Percentiles rank a stretch among this genome's conserved stretches.
Conservation (phyloP, 1,140 invertebrate species). For the Carcinoscorpius rotundicauda region DNA sequence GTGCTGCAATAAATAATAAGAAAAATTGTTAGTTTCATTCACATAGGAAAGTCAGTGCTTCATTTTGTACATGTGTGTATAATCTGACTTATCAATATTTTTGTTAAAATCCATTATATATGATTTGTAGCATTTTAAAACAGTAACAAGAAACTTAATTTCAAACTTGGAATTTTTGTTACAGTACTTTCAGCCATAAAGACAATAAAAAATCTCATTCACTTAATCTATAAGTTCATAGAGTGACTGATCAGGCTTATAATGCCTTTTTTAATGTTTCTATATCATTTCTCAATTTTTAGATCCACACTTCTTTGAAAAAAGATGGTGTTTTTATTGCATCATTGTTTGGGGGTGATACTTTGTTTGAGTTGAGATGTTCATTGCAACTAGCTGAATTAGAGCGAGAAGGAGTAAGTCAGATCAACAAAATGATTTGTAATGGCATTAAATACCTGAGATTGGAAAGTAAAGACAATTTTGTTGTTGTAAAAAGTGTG, state of each 20-base stretch:
- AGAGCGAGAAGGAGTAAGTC: slow-evolving; percentile 63
- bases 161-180: too few species aligned
- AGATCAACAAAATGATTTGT: too few species aligned
- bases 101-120: too few species aligned
- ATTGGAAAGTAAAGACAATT: too few species aligned
- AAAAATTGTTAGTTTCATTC: not conserved
- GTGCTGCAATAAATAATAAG: not conserved
- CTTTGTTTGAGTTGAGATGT: slow-evolving; percentile 79
- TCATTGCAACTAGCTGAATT: slow-evolving; percentile 87
- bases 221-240: slow-evolving; percentile 11
- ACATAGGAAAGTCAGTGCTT: too few species aligned
- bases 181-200: too few species aligned
- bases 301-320: slow-evolving; percentile 49
- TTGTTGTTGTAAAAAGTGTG: too few species aligned
- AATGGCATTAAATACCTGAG: too few species aligned
- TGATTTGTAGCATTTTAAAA: too few species aligned
- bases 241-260: not conserved
- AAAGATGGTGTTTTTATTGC: slow-evolving; percentile 89
- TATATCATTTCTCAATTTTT: slow-evolving; percentile 15
- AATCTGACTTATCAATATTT: too few species aligned
- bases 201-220: not conserved
- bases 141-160: too few species aligned
- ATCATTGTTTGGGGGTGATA: slow-evolving; percentile 92
- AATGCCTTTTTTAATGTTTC: not conserved
- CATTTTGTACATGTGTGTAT: too few species aligned